A percentile compares a stretch with the other conserved stretches of the same genome.
phyloP scores from a whole-genome alignment of 37 sponge, comb jelly and placozoan genomes.

The Aplysina aerophoba region DNA sequence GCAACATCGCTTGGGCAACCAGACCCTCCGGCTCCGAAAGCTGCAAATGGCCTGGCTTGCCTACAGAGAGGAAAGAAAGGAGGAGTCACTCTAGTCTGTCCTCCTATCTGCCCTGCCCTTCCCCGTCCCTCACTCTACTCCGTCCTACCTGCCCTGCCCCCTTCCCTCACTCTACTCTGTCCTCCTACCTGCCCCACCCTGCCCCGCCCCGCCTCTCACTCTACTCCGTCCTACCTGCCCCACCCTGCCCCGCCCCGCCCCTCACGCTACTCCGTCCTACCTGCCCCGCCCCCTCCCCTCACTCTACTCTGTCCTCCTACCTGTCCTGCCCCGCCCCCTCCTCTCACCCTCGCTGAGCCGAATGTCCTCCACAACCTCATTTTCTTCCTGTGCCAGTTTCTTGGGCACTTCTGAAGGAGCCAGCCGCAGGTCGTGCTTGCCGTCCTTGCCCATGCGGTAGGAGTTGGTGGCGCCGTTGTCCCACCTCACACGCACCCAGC shows the following conservation, averaged over 20 bases:
- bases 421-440: conserved; percentile 83
- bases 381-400: conserved; percentile 45
- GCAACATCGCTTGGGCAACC: background rate
- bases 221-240: too few species aligned
- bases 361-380: conserved; percentile 52
- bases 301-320: background rate
- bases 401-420: conserved; percentile 78
- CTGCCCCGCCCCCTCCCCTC: background rate
- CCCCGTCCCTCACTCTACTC: too few species aligned
- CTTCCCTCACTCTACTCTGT: background rate
- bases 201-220: background rate
- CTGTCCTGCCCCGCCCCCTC: background rate
- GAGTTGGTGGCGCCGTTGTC: conserved; percentile 90
- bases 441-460: conserved; percentile 93
- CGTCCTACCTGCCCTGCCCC: too few species aligned
- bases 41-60: background rate
- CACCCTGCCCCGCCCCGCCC: too few species aligned
- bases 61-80: background rate
- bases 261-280: too few species aligned
- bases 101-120: too few species aligned
- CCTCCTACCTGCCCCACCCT: background rate
- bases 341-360: conserved; percentile 47
- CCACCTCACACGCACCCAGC: conserved; percentile 94
- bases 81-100: too few species aligned
- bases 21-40: background rate